Base-by-base conservation (phyloP, 2,797 vertebrate genomes). In the Lagothrix lagotricha region DNA sequence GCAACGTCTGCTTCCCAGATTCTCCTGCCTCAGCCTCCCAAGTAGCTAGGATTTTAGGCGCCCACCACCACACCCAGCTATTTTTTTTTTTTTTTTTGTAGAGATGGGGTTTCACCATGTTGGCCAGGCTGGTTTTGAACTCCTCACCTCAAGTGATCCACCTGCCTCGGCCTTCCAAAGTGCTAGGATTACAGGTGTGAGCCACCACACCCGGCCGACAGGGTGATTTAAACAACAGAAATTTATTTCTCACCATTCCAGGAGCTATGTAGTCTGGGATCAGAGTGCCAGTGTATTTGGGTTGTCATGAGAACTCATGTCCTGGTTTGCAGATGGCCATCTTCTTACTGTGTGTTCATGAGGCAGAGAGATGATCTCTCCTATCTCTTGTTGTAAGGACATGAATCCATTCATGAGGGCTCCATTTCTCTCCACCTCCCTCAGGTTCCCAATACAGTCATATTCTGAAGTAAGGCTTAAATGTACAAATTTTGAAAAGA, bases 131-230 rank as follows among this genome's bases (percentile, higher is more conserved):
- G 30, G 30, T 33, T 64, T 64, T 64, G 61, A 64, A 64, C 7
- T 64, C 30, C 61, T 64, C 14, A n/a, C 61, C 61, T 64, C 61
- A 64, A 17, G 61, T 64, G 15, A 64, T 64, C 15, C 14, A 15
- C 61, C 30, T 15, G 4, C 14, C 14, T 64, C 5, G 4, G 61
- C 14, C 15, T 1, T 33, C 61, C 61, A 17, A n/a, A n/a, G 15
- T n/a, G 61, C 15, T 64, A 17, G 61, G 30, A n/a, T 64, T 64
- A 64, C 61, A 64, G 30, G 61, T 17, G 15, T 64, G 61, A n/a
- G 15, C 30, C 30, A 64, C 61, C 3, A 0, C 15, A 17, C 61
- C 30, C 3, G 1, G 61, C 61, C 7, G 0, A 64, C 30, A 17
- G 4, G 22, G 7, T 39, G 33, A 58, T 50, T 24, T 41, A 54